phyloP scores from a whole-genome alignment of 2,113 vertebrate species.

The Promerops cafer region DNA sequence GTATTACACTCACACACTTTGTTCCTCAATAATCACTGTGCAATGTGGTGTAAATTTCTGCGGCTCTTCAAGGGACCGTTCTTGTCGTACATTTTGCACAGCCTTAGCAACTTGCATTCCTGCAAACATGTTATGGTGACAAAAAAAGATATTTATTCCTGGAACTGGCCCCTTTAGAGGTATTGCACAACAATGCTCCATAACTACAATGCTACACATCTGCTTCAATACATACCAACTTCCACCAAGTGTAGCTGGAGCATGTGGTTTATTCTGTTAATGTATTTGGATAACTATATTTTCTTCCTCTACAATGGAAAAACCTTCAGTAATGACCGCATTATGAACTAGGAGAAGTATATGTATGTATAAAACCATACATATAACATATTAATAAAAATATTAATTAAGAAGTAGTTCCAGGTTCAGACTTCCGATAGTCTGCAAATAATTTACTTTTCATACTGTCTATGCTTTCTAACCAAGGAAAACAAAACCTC shows the following conservation, averaged over 20 bases:
- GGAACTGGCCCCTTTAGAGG: background rate
- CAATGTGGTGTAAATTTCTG: background rate
- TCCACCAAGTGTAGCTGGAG: background rate
- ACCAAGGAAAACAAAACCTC: background rate
- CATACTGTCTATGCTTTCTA: background rate
- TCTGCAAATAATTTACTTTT: background rate
- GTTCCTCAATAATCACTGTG: background rate
- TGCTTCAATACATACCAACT: background rate
- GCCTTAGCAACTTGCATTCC: background rate
- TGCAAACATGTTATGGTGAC: background rate
- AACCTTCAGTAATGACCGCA: background rate
- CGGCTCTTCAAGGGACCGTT: background rate
- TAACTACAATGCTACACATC: background rate
- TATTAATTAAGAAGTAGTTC: background rate
- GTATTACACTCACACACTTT: background rate
- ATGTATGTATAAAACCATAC: background rate
- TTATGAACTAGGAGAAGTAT: background rate
- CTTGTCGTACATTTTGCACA: background rate
- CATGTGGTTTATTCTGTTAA: background rate
- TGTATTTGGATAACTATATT: background rate
- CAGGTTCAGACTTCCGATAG: background rate
- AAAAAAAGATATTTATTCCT: background rate
- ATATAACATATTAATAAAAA: background rate
- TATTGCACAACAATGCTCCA: background rate
- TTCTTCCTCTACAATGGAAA: background rate